Evolutionary conservation across 2,888 invertebrate species (phyloP).

Genomic region (Horisme vitalbata): DNA sequence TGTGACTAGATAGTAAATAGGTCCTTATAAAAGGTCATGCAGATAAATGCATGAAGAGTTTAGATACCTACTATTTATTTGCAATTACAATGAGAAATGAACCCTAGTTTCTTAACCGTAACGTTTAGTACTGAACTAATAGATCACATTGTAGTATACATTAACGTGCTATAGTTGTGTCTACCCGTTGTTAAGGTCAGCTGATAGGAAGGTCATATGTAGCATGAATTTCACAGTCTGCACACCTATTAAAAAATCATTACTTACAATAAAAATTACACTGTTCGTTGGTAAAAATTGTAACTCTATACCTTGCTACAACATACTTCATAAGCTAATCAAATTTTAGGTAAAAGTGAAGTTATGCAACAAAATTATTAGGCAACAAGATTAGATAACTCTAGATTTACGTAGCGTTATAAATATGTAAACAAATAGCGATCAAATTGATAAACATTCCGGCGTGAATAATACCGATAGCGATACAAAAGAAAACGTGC

Average conservation of each 20-base stretch:
- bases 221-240: conserved; percentile 37
- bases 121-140: no score
- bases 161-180: conserved; percentile 32
- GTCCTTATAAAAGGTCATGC: conserved; percentile 26
- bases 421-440: conserved; percentile 10
- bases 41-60: conserved; percentile 29
- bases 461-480: background rate
- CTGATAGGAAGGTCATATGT: conserved; percentile 38
- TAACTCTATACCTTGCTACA: no score
- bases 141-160: no score
- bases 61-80: background rate
- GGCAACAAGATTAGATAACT: conserved; percentile 14
- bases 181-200: conserved; percentile 40
- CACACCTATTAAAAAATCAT: conserved; percentile 16
- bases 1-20: conserved; percentile 20
- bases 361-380: conserved; percentile 5
- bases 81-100: no score
- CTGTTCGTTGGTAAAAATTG: no score
- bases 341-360: background rate
- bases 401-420: conserved; percentile 7
- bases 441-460: background rate
- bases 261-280: no score
- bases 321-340: no score
- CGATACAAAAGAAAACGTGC: background rate
- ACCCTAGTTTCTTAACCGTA: no score